Evolutionary conservation across 2,888 invertebrate species (phyloP).

Genomic region (Allolobophora icterica): DNA sequence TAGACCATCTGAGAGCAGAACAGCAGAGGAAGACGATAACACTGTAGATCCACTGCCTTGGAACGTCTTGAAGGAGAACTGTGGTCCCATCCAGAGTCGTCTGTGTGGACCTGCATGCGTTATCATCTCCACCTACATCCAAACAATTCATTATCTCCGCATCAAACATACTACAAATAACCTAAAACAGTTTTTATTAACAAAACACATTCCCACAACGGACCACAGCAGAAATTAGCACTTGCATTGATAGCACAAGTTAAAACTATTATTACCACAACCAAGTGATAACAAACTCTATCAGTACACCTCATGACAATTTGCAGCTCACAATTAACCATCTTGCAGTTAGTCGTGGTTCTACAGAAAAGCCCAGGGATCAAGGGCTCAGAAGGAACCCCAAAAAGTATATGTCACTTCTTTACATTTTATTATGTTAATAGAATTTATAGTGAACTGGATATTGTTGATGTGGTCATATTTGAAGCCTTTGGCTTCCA

Average conservation of each 20-base stretch:
- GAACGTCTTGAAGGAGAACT: constrained; percentile 85
- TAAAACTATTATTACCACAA: background rate
- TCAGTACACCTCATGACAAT: background rate
- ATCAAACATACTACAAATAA: background rate
- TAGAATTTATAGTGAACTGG: background rate
- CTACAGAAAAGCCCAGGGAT: background rate
- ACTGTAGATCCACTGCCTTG: constrained; percentile 61
- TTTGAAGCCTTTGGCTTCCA: no score
- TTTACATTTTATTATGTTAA: background rate
- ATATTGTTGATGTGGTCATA: background rate
- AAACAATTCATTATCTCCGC: background rate
- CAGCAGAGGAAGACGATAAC: constrained; percentile 63
- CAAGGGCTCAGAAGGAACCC: background rate
- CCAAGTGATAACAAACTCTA: background rate
- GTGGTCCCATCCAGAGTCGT: constrained; percentile 98
- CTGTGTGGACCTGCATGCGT: constrained; percentile 94
- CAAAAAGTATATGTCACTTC: background rate
- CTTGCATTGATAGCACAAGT: background rate
- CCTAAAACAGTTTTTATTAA: background rate
- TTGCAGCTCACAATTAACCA: background rate
- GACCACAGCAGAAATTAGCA: background rate
- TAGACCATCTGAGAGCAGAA: constrained; percentile 63
- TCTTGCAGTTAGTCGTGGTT: background rate
- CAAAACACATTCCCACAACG: background rate
- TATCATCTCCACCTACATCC: constrained; percentile 84